phyloP scores from a whole-genome alignment of 2,113 vertebrate genomes.

The Dendrocopos noguchii region DNA sequence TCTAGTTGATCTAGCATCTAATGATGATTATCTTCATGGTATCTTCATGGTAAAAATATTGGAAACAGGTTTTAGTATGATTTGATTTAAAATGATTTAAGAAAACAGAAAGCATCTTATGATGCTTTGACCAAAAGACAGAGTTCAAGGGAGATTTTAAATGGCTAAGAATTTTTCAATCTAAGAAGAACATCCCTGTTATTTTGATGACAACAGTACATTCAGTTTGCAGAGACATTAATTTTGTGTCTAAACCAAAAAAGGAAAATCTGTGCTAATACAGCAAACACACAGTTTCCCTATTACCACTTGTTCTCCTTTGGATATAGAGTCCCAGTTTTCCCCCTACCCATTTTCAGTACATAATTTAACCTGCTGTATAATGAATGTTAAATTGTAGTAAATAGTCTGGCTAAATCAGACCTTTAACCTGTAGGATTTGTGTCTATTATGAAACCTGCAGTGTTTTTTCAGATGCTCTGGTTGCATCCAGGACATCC shows the following conservation, averaged over 20 bases:
- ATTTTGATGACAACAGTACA: not conserved
- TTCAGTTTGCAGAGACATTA: not conserved
- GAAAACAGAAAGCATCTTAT: not conserved
- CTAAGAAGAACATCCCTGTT: not conserved
- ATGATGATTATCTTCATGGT: not conserved
- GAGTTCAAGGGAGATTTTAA: constrained; percentile 57
- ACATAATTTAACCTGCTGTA: not conserved
- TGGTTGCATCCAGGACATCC: not conserved
- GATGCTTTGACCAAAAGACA: constrained; percentile 48
- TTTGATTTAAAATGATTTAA: not conserved
- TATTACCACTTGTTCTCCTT: not conserved
- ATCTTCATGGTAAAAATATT: not conserved
- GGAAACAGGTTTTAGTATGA: not conserved
- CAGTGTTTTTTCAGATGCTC: not conserved
- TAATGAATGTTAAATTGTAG: not conserved
- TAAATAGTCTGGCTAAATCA: not conserved
- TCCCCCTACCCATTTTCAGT: not conserved
- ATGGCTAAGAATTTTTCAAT: not conserved
- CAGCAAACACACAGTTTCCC: not conserved
- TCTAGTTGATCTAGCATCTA: not conserved
- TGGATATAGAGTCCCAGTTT: not conserved
- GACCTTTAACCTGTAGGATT: not conserved
- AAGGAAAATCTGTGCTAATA: not conserved
- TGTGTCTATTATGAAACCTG: not conserved
- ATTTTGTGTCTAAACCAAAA: not conserved